A percentile compares a stretch with the other conserved stretches of the same genome.
These are phyloP conservation scores for Capitella teleta DNA, from an alignment of 1,140 invertebrate species.

Conservation along the genomic window DNA sequence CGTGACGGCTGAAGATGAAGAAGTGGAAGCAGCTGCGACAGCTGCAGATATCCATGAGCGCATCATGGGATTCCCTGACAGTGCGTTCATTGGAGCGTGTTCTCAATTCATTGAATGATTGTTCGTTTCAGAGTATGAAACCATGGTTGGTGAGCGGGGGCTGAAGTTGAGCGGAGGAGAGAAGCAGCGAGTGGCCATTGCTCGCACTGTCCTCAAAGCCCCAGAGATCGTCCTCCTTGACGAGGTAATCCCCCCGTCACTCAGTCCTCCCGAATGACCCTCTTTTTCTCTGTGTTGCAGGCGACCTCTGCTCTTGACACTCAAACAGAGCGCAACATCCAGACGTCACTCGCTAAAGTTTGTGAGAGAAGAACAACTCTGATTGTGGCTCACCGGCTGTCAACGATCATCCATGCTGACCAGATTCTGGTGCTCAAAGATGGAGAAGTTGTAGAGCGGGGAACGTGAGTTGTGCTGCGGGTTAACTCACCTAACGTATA, in stretches of 20 bases:
- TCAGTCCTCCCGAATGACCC: conserved; percentile 29
- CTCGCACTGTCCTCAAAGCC: conserved; percentile 36
- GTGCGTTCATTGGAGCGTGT: conserved; percentile 21
- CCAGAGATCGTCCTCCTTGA: conserved; percentile 39
- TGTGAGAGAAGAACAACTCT: conserved; percentile 76
- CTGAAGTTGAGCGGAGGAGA: conserved; percentile 59
- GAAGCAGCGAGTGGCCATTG: conserved; percentile 51
- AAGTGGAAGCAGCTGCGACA: conserved; percentile 76
- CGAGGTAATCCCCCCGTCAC: conserved; percentile 22
- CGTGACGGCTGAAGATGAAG: conserved; percentile 61
- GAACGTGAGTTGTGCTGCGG: conserved; percentile 53
- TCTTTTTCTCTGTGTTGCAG: conserved; percentile 16
- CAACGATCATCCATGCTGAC: conserved; percentile 85
- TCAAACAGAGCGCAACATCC: conserved; percentile 40
- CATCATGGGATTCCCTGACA: conserved; percentile 78
- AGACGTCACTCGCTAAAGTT: conserved; percentile 28
- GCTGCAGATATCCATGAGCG: conserved; percentile 87
- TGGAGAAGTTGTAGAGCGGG: conserved; percentile 80
- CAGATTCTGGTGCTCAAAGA: conserved; percentile 82
- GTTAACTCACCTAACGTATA: too few species aligned
- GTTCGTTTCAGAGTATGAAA: conserved; percentile 44
- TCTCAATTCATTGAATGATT: background rate
- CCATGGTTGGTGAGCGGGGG: conserved; percentile 57
- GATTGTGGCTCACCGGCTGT: conserved; percentile 79
- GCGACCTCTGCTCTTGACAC: conserved; percentile 42